A percentile compares a stretch with the other conserved stretches of the same genome.
phyloP scores from a whole-genome alignment of 1,140 invertebrate species.

The Mercenaria mercenaria region DNA sequence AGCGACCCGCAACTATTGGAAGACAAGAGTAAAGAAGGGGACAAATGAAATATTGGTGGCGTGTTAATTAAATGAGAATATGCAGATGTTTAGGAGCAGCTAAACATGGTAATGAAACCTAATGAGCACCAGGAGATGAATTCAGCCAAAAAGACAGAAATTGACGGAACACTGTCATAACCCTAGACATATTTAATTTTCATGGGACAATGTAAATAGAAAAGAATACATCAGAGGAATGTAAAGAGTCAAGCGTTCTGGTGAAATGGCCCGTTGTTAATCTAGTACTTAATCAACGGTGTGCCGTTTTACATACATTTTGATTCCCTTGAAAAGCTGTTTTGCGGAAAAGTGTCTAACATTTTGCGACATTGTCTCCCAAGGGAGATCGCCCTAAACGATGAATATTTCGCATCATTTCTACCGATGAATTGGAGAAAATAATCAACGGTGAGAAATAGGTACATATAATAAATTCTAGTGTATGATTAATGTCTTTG shows the following conservation, averaged over 20 bases:
- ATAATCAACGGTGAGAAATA: slow-evolving; percentile 16
- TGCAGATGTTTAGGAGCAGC: slow-evolving; percentile 49
- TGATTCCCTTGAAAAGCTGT: slow-evolving; percentile 43
- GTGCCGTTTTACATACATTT: slow-evolving; percentile 65
- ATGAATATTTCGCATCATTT: slow-evolving; percentile 44
- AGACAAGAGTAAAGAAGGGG: background rate
- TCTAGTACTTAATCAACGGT: slow-evolving; percentile 57
- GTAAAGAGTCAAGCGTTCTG: background rate
- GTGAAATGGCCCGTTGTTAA: slow-evolving; percentile 57
- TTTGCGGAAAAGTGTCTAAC: slow-evolving; percentile 52
- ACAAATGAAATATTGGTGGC: slow-evolving; percentile 49
- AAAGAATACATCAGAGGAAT: slow-evolving; percentile 7
- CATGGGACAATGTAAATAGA: slow-evolving; percentile 51
- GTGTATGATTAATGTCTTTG: slow-evolving; percentile 31
- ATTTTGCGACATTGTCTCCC: slow-evolving; percentile 51
- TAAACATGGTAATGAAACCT: slow-evolving; percentile 52
- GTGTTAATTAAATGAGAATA: slow-evolving; percentile 63
- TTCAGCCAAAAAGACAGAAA: slow-evolving; percentile 52
- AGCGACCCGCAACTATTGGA: slow-evolving; percentile 44
- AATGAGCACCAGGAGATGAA: slow-evolving; percentile 57
- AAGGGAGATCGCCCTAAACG: background rate
- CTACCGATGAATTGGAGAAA: background rate
- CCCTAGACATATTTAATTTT: slow-evolving; percentile 30
- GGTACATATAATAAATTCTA: slow-evolving; percentile 18
- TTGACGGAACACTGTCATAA: slow-evolving; percentile 60